phyloP scores from a whole-genome alignment of 1,140 invertebrate genomes.

The Drepana arcuata region DNA sequence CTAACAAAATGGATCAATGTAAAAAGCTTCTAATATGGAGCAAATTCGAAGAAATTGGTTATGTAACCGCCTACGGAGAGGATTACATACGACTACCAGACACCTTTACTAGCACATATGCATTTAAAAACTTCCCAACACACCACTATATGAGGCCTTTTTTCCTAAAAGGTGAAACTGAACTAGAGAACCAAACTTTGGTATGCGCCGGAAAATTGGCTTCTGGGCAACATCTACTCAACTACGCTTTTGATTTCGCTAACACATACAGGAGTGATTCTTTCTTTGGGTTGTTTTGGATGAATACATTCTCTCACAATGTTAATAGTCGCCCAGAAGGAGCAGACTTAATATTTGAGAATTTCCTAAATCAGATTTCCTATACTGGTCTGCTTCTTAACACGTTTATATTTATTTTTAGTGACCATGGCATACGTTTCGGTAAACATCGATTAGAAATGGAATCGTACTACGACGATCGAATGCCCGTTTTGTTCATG shows the following conservation, averaged over 20 bases:
- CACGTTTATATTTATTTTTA: conserved; percentile 80
- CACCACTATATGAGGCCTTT: conserved; percentile 83
- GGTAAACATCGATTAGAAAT: conserved; percentile 80
- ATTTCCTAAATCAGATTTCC: conserved; percentile 54
- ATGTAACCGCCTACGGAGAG: conserved; percentile 62
- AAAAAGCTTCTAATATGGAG: conserved; percentile 49
- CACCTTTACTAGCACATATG: conserved; percentile 47
- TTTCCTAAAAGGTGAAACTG: conserved; percentile 72
- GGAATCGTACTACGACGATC: conserved; percentile 86
- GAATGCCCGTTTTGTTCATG: conserved; percentile 84
- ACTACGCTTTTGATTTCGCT: conserved; percentile 76
- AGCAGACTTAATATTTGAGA: conserved; percentile 73
- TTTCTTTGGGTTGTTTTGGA: conserved; percentile 82
- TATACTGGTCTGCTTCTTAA: no score
- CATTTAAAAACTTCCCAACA: conserved; percentile 70
- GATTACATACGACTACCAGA: conserved; percentile 49
- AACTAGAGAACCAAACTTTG: conserved; percentile 31
- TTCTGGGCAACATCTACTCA: conserved; percentile 73
- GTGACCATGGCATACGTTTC: conserved; percentile 91
- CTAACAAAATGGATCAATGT: conserved; percentile 68
- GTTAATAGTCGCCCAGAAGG: conserved; percentile 74
- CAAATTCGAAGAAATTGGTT: conserved; percentile 47
- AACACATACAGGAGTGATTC: conserved; percentile 72
- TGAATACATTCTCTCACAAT: conserved; percentile 79
- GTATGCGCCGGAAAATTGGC: conserved; percentile 73